Conservation (phyloP, 2,888 invertebrate species). For the Aphodius granarius region DNA sequence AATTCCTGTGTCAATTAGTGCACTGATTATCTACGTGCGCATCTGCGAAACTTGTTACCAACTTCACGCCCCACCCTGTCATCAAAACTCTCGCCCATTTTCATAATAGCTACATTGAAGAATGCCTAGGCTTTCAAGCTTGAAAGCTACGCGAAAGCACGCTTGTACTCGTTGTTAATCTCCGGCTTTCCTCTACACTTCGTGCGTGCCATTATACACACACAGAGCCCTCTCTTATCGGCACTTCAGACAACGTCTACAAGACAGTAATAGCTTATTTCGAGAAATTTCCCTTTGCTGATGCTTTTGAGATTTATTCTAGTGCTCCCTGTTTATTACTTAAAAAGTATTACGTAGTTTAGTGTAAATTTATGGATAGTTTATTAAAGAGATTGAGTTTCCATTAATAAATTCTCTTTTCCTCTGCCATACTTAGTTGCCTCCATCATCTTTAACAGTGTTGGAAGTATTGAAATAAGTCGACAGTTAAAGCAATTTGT, state of each 20-base stretch:
- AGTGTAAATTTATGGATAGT: background rate
- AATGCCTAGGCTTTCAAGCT: background rate
- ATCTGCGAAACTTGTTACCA: background rate
- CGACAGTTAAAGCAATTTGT: too few relatives aligned
- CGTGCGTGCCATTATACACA: slow-evolving; percentile 1
- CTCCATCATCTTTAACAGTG: background rate
- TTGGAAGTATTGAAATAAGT: too few relatives aligned
- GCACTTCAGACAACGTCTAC: background rate
- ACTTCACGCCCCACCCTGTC: background rate
- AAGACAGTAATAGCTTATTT: slow-evolving; percentile 12
- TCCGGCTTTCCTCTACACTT: slow-evolving; percentile 6
- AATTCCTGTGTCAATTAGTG: background rate
- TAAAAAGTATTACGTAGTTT: background rate
- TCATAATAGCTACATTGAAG: slow-evolving; percentile 9
- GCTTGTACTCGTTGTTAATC: slow-evolving; percentile 4
- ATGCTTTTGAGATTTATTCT: background rate
- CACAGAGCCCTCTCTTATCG: background rate
- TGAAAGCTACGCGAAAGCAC: background rate
- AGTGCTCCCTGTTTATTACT: background rate
- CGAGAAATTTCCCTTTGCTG: background rate
- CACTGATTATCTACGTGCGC: background rate
- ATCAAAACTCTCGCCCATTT: background rate
- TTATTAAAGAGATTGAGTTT: too few relatives aligned
- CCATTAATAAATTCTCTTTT: too few relatives aligned
- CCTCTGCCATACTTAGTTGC: too few relatives aligned